Base-by-base conservation (phyloP, 2,888 invertebrate species). In the Pheosia tremula region DNA sequence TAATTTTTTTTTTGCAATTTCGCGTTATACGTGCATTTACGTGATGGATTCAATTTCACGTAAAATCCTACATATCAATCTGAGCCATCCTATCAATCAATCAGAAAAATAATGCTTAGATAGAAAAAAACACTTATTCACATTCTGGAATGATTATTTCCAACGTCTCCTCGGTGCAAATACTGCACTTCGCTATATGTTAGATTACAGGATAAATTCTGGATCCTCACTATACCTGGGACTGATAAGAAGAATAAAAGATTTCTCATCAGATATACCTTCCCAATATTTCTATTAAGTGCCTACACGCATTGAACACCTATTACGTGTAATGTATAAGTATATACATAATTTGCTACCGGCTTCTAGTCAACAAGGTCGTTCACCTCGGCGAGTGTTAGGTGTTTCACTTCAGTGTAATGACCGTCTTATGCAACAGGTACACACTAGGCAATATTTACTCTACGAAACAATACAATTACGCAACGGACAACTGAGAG, bases 381-480 rank as follows among this genome's bases (percentile, higher is more conserved):
- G 55, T 75, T 74, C 69, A 75, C 71, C 73, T 60, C 55, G 45
- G 67, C 63, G 69, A 74, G 69, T 75, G 68, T 68, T 68, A 62
- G 67, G 60, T 64, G 68, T 74, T 74, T 74, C 65, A 60, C 65
- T 70, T 63, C 60, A 52, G 66, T 58, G 68, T 68, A 71, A 68
- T 64, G 55, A 54, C 57, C n/a, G 37, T 73, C 24, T 24, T 66
- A 69, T 24, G 37, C 58, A 72, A 73, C 66, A 66, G 64, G 43
- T 47, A 60, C 13, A 64, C 62, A 64, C 53, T 43, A 59, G 11
- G 62, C 62, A 63, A 50, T 56, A 61, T 56, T 67, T 61, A 65
- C 61, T 49, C 47, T 56, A 50, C 49, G 56, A 59, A 57, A 65
- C 57, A 54, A 69, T 55, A 64, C 49, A 59, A 64, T 71, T 74